Evolutionary conservation across 2,888 invertebrate species (phyloP).

Genomic region (Plebejus argus): DNA sequence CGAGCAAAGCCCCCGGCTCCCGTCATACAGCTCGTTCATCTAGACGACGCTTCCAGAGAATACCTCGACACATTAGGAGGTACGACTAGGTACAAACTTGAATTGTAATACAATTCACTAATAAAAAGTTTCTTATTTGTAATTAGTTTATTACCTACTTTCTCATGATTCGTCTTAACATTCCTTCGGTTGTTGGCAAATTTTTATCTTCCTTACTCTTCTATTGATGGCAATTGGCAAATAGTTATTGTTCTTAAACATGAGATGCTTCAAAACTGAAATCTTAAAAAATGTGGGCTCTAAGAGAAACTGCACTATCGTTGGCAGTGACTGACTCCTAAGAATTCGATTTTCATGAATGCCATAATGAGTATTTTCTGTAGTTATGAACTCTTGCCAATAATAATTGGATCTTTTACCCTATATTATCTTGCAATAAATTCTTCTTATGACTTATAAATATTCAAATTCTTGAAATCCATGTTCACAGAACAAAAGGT

Average conservation of each 20-base stretch:
- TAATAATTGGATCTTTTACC: too few relatives aligned
- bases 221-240: background rate
- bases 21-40: conserved; percentile 70
- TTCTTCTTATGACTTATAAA: background rate
- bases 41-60: conserved; percentile 70
- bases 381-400: too few relatives aligned
- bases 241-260: background rate
- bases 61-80: conserved; percentile 70
- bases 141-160: too few relatives aligned
- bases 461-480: background rate
- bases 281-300: too few relatives aligned
- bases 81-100: conserved; percentile 41
- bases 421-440: too few relatives aligned
- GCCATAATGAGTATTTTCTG: too few relatives aligned
- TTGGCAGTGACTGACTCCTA: too few relatives aligned
- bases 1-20: conserved; percentile 61
- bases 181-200: background rate
- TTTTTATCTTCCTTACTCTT: background rate
- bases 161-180: background rate
- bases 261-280: too few relatives aligned
- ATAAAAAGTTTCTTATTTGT: background rate
- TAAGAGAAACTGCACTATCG: too few relatives aligned
- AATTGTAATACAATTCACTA: conserved; percentile 2
- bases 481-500: conserved; percentile 62
- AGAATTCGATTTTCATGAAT: too few relatives aligned